Evolutionary conservation across 2,113 vertebrate species (phyloP), one percentile per base, ranked within the genome.

Genomic region (Thalassarche chlororhynchos): DNA sequence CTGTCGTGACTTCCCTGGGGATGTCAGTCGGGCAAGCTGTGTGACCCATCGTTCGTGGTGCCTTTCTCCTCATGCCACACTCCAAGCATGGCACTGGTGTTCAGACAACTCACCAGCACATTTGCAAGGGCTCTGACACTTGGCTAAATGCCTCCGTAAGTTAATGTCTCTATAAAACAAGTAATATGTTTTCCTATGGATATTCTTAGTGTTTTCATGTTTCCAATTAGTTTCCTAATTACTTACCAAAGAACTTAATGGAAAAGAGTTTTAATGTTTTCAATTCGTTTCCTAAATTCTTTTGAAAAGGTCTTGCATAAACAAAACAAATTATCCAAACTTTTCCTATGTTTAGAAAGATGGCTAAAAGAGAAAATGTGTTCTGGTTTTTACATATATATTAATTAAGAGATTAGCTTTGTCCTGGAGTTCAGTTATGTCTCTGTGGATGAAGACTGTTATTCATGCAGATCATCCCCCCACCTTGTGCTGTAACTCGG

Each of bases 1-100:
- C 34, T 54, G 4, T 47, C 69, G 44, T 58, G 16, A 44, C 46
- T 70, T 74, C n/a, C 47, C 65, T 51, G 46, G 20, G 23, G 47
- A 25, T 46, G 12, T 11, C 9, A 68, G 60, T 18, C 9, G 1
- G 57, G 16, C 23, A 62, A 31, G 17, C 38, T 49, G 52, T 0
- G 2, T n/a, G 42, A 66, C 10, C 26, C 54, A 28, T 38, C 4
- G 4, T 34, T 93, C 2, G 0, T 49, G 47, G n/a, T 38, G 25
- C 40, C 18, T 47, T 86, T 55, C 66, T 57, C 38, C 12, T 65
- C 4, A 38, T 47, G 57, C 57, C 28, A 38, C 14, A 5, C n/a
- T 44, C n/a, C 58, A 44, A 47, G n/a, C 14, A 8, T 1, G 49
- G 58, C 7, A 4, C 19, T 34, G 55, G 23, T 3, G 2, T 32